Percentiles rank a stretch among this genome's conserved stretches.
These are phyloP conservation scores for Cerastis leucographa DNA, from an alignment of 2,888 invertebrate genomes.

Conservation along the genomic window DNA sequence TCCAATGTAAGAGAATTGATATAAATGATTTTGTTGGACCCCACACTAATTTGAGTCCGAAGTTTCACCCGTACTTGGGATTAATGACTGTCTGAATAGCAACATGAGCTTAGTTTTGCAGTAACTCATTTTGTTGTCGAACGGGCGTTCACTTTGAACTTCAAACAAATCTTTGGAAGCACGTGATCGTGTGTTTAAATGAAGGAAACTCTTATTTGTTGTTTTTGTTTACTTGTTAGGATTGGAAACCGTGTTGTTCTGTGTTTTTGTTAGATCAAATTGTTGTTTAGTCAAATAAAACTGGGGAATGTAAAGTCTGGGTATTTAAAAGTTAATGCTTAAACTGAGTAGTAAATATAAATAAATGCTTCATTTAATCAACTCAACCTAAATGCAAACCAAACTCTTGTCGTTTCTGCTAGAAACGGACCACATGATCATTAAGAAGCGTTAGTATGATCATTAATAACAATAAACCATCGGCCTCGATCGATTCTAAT, in stretches of 20 bases:
- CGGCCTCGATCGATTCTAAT: background rate
- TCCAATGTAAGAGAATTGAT: slow-evolving; percentile 81
- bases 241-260: slow-evolving; percentile 31
- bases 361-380: background rate
- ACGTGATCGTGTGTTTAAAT: slow-evolving; percentile 60
- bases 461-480: slow-evolving; percentile 23
- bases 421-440: background rate
- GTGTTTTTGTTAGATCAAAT: slow-evolving; percentile 32
- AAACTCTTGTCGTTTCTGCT: background rate
- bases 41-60: slow-evolving; percentile 72
- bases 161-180: slow-evolving; percentile 64
- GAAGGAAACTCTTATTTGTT: slow-evolving; percentile 60
- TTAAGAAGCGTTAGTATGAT: background rate
- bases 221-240: slow-evolving; percentile 50
- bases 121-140: slow-evolving; percentile 68
- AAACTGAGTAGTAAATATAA: background rate
- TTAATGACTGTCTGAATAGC: slow-evolving; percentile 72
- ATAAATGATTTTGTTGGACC: slow-evolving; percentile 80
- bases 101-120: slow-evolving; percentile 64
- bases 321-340: background rate
- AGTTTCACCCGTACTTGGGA: slow-evolving; percentile 66
- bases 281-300: slow-evolving; percentile 25
- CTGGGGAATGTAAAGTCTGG: slow-evolving; percentile 17
- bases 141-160: slow-evolving; percentile 71
- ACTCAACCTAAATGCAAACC: background rate